These are phyloP conservation scores for Irena cyanogastra DNA, from an alignment of 2,113 vertebrate species.

Conservation along the genomic window DNA sequence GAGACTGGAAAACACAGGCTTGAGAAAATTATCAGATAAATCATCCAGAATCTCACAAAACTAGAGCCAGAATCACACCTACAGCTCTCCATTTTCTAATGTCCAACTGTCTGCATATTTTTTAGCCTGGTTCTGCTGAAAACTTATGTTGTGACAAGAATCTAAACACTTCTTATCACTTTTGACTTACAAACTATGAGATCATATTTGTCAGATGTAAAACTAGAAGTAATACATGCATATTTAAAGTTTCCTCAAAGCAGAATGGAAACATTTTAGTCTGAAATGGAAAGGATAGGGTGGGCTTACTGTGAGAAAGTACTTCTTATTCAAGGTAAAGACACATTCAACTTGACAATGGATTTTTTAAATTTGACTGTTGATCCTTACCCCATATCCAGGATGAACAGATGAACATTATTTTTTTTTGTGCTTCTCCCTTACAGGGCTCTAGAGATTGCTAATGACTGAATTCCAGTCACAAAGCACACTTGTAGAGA, in stretches of 20 bases:
- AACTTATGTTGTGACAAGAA: not conserved
- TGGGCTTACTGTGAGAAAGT: not conserved
- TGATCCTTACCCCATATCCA: not conserved
- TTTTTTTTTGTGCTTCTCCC: not conserved
- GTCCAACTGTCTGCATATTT: not conserved
- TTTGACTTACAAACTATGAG: not conserved
- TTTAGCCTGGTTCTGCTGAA: not conserved
- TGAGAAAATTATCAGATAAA: not conserved
- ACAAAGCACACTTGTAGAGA: not conserved
- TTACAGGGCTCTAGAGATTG: not conserved
- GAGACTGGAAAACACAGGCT: not conserved
- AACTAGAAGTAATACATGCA: not conserved
- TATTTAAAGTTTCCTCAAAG: not conserved
- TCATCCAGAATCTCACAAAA: not conserved
- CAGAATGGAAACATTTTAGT: not conserved
- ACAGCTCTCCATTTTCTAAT: not conserved
- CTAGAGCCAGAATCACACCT: not conserved
- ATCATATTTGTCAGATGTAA: not conserved
- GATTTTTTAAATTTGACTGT: not conserved
- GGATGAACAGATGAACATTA: not conserved
- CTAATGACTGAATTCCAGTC: not conserved
- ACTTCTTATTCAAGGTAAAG: not conserved
- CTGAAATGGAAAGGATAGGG: not conserved
- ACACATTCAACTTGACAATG: not conserved
- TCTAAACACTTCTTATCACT: not conserved